Evolutionary conservation across 2,797 vertebrate species (phyloP).

Genomic region (Cirrhinus mrigala): DNA sequence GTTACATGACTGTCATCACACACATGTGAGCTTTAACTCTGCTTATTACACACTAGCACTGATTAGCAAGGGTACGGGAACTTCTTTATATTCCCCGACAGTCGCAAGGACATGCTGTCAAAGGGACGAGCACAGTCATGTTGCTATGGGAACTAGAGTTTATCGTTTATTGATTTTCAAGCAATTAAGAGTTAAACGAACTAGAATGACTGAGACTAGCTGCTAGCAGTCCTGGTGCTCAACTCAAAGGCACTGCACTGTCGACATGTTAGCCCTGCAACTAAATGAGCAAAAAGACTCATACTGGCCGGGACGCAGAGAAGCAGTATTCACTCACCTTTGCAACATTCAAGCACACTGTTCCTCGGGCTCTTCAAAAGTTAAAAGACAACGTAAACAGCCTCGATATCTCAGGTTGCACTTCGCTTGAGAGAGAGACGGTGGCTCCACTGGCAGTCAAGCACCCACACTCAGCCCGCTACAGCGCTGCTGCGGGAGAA

Average conservation of each 20-base stretch:
- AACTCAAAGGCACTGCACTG: constrained; percentile 32
- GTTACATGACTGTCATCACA: not conserved
- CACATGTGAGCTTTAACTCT: constrained; percentile 1
- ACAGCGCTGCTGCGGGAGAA: constrained; percentile 43
- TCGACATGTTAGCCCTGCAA: constrained; percentile 51
- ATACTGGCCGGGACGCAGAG: not conserved
- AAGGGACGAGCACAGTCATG: not conserved
- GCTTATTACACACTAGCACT: constrained; percentile 9
- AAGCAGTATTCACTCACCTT: constrained; percentile 46
- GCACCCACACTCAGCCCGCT: constrained; percentile 32
- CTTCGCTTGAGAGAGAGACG: constrained; percentile 38
- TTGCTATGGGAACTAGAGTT: constrained; percentile 4
- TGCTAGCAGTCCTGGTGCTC: constrained; percentile 30
- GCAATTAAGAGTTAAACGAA: constrained; percentile 16
- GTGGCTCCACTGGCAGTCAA: constrained; percentile 21
- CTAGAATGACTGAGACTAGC: constrained; percentile 40
- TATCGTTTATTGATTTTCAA: constrained; percentile 10
- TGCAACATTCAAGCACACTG: not conserved
- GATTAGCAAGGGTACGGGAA: constrained; percentile 19
- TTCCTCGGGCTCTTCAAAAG: constrained; percentile 1
- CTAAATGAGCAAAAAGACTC: constrained; percentile 6
- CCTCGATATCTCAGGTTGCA: not conserved
- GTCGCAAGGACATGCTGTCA: constrained; percentile 47
- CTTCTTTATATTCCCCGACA: constrained; percentile 27
- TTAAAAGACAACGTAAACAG: constrained; percentile 6